Evolutionary conservation across 2,888 invertebrate genomes (phyloP), one percentile per base, ranked within the genome.

Genomic region (Conus canariensis): DNA sequence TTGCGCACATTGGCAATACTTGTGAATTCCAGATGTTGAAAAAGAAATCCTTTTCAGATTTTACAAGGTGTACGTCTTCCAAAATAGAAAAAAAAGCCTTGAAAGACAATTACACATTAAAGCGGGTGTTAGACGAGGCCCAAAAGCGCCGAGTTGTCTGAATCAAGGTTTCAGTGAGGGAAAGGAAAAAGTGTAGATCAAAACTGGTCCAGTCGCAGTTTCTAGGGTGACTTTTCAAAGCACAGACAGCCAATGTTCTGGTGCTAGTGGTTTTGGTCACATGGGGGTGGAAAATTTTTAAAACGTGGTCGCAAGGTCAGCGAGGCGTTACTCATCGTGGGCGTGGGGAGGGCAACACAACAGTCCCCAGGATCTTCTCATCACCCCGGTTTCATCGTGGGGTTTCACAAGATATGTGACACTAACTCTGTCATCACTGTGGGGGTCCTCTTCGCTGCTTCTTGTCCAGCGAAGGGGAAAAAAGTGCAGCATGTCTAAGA

Each of bases 401-500:
- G 22, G 19, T 74, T 74, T 74, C 8, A 22, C 45, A 45, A 45
- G 45, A 45, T 4, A 74, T n/a, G 70, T 74, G 22, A 64, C 60
- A n/a, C 19, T n/a, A 22, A 74, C 70, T 19, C n/a, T 74, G 22
- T 22, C 70, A 22, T 74, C 4, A 74, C n/a, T 74, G 70, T 74
- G n/a, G 70, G 9, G 70, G 30, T 67, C 22, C 25, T 5, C n/a
- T 87, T 10, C n/a, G 22, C 70, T 74, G n/a, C n/a, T 19, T 74
- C 58, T 77, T 74, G 56, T 45, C 45, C 22, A 30, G 22, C 45
- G n/a, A 58, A 14, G 14, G 25, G 59, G 7, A n/a, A 56, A 64
- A 5, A 25, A 85, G 30, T 92, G 3, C 92, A 95, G 96, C 92
- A 95, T 77, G 96, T 97, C 30, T 95, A 0, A 74, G 22, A 19